Evolutionary conservation across 2,113 vertebrate genomes (phyloP), one percentile per base, ranked within the genome.

Genomic region (Balaeniceps rex): DNA sequence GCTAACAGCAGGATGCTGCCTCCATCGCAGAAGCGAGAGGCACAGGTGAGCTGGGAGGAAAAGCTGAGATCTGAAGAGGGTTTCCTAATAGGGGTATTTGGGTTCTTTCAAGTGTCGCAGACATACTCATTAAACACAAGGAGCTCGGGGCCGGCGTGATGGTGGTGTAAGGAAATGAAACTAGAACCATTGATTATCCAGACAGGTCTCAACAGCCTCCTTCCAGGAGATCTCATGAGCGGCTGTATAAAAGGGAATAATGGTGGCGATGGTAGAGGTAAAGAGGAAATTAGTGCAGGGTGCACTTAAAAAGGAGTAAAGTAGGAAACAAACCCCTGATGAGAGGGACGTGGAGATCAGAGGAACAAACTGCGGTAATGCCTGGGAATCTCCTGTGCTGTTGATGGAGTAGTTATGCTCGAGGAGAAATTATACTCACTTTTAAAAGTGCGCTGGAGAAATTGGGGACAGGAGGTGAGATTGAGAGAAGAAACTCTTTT

Each of bases 1-100:
- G 85, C 95, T 87, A 91, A 69, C 97, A 97, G 97, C 96, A 63
- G 97, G 96, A 93, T 72, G 75, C 95, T 94, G 83, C 79, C 95
- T 95, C 83, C 44, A 0, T 51, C 3, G 57, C 93, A 23, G 89
- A 65, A 95, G 72, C 28, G 23, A 94, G 92, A 87, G 96, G 92
- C 91, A 87, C 94, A 96, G 94, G 96, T 94, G 95, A 97, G 88
- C 95, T 64, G 61, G 19, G 55, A 93, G 86, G 84, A 55, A 66
- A 90, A 80, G 69, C 87, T 6, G 90, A 93, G 76, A 94, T 97
- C 88, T 97, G 92, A 97, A 64, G 94, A 90, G 87, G 83, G 70
- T 90, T 93, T 83, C 68, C 88, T 91, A 92, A 93, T 86, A 82
- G 95, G 90, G 70, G 14, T 93, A 47, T 90, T 95, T 82, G 94